phyloP scores from a whole-genome alignment of 2,113 vertebrate species.

The Pogona vitticeps region DNA sequence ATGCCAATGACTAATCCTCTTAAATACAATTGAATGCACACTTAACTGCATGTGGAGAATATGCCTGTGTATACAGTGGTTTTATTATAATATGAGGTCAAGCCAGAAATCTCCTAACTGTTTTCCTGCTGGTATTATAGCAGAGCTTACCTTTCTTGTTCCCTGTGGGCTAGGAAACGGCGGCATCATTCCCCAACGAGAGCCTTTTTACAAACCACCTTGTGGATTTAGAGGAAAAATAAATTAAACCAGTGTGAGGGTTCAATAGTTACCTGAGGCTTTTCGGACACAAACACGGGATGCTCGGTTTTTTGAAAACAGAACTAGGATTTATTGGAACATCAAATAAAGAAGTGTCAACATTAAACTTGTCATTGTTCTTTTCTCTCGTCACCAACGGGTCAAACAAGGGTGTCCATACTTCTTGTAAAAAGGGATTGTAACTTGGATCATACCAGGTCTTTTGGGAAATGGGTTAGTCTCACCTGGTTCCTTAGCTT shows the following conservation, averaged over 20 bases:
- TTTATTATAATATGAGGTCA: conserved; percentile 45
- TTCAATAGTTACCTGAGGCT: too few species aligned
- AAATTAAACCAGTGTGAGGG: background rate
- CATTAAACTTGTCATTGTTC: too few species aligned
- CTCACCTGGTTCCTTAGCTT: too few species aligned
- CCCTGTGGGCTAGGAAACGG: background rate
- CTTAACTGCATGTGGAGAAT: conserved; percentile 36
- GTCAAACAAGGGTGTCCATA: too few species aligned
- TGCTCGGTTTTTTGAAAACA: too few species aligned
- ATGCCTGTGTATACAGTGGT: background rate
- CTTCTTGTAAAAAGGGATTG: too few species aligned
- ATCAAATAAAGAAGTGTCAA: too few species aligned
- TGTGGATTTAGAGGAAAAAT: background rate
- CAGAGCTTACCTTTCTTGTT: background rate
- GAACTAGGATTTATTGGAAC: too few species aligned
- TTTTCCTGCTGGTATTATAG: background rate
- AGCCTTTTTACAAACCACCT: background rate
- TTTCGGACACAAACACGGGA: too few species aligned
- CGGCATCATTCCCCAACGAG: background rate
- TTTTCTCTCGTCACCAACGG: too few species aligned
- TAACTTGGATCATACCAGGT: too few species aligned
- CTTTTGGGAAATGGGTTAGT: too few species aligned
- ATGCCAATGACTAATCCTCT: conserved; percentile 59
- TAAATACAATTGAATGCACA: conserved; percentile 30
- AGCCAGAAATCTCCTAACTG: background rate